Percentiles rank a stretch among this genome's conserved stretches.
Evolutionary conservation across 2,888 invertebrate species (phyloP).

Genomic region (Mongoloraphidia duomilia): DNA sequence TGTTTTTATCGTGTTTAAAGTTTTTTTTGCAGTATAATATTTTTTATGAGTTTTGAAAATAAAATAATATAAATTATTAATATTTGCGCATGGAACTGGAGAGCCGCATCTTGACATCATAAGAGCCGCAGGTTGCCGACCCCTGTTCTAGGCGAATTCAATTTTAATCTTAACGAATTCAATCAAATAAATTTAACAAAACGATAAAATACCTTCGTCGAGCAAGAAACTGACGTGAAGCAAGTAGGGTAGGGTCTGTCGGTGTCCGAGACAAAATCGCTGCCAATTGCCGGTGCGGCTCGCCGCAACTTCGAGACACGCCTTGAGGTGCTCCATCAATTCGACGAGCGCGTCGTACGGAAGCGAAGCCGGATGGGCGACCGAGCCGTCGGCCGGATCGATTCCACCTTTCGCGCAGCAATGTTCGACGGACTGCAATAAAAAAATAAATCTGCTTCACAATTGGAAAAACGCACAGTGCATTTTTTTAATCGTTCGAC

Average conservation of each 20-base stretch:
- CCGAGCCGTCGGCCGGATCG: constrained; percentile 26
- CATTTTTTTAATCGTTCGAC: no score
- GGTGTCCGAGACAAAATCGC: constrained; percentile 62
- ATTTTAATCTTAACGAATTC: no score
- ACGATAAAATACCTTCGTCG: constrained; percentile 50
- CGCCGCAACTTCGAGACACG: constrained; percentile 84
- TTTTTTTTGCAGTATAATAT: no score
- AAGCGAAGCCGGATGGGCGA: constrained; percentile 39
- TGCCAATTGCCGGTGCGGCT: constrained; percentile 93
- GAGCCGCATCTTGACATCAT: no score
- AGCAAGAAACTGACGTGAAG: constrained; percentile 71
- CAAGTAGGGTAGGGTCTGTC: constrained; percentile 65
- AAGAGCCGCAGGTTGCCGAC: no score
- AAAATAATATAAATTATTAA: no score
- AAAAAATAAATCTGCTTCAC: neutral
- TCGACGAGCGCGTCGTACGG: constrained; percentile 86
- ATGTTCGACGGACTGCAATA: constrained; percentile 32
- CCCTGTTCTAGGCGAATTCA: no score
- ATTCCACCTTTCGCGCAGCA: constrained; percentile 41
- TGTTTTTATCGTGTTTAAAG: no score
- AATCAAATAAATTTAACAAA: constrained; percentile 8
- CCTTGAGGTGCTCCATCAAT: constrained; percentile 87
- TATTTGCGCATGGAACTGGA: no score
- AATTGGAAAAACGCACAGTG: no score
- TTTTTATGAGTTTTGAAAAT: no score